Evolutionary conservation across 1,140 invertebrate genomes (phyloP), one percentile per base, ranked within the genome.

Genomic region (Phenacoccus solenopsis): DNA sequence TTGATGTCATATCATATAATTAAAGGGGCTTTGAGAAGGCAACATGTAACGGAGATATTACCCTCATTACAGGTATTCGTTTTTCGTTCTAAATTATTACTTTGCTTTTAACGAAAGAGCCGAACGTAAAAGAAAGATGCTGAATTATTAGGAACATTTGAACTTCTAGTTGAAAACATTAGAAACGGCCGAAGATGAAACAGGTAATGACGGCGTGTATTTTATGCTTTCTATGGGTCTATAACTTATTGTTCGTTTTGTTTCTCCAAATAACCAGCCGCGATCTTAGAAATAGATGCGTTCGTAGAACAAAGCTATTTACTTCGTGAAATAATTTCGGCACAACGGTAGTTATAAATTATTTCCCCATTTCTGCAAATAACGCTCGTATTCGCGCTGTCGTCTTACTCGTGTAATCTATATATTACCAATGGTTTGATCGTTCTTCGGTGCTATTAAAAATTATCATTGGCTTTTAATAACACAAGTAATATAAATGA

Each of bases 171-270:
- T 49, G 38, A 49, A 49, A 49, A 49, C 38, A 49, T 49, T 49
- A 49, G 38, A 49, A 49, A 49, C 38, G 38, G 38, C 38, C 38
- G 16, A 49, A 49, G 38, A 49, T 49, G 38, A 49, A 49, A 49
- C 38, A 49, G 38, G 38, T 49, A 49, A 49, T 49, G 38, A 49
- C 38, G 38, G 38, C 38, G 20, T 9, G 38, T 49, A 49, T 49
- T 49, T 49, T 49, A 49, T 49, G 38, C 38, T 49, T 49, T 49
- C 38, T 49, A 49, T 49, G 38, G 38, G 38, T 49, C 38, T 16
- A 49, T 49, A 49, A 49, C 38, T 49, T 49, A 49, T 49, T 49
- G 38, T 49, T 49, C 38, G 38, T 49, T 49, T 49, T 49, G 38
- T 49, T 49, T 49, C n/a, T 49, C 38, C 3, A 49, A 49, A 49